phyloP scores from a whole-genome alignment of 64 coral and sea anemone genomes.

The Stylophora pistillata region DNA sequence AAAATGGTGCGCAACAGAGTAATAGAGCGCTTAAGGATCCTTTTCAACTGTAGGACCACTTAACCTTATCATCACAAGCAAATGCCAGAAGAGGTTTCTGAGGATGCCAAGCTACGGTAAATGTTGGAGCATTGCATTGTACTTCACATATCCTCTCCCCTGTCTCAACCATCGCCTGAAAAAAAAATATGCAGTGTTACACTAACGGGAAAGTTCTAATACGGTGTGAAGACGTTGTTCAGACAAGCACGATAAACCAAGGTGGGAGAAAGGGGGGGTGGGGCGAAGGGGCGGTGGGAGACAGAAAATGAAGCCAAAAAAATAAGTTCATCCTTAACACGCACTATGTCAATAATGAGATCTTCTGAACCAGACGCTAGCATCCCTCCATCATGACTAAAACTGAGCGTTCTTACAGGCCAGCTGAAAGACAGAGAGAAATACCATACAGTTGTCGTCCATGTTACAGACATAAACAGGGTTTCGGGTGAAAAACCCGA shows the following conservation, averaged over 20 bases:
- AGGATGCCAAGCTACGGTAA: conserved; percentile 99
- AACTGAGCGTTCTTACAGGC: conserved; percentile 95
- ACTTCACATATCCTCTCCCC: conserved; percentile 97
- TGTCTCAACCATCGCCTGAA: conserved; percentile 97
- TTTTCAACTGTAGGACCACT: neutral
- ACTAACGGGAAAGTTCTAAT: neutral
- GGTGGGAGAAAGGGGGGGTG: no score
- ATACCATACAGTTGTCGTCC: neutral
- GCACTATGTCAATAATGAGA: conserved; percentile 95
- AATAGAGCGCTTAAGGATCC: no score
- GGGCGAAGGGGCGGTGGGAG: no score
- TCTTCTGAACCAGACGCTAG: conserved; percentile 97
- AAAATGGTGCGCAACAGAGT: no score
- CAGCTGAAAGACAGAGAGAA: conserved; percentile 53
- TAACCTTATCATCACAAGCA: conserved; percentile 99
- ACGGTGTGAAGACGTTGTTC: no score
- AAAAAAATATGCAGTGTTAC: neutral
- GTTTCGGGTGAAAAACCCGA: no score
- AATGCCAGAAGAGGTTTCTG: conserved; percentile 89
- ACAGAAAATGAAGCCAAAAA: no score
- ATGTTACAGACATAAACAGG: neutral
- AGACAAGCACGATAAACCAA: no score
- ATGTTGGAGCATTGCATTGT: conserved; percentile 94
- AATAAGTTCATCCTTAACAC: neutral
- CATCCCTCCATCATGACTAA: conserved; percentile 98